These are phyloP conservation scores for Pyrgus malvae DNA, from an alignment of 2,888 invertebrate genomes.

Conservation along the genomic window DNA sequence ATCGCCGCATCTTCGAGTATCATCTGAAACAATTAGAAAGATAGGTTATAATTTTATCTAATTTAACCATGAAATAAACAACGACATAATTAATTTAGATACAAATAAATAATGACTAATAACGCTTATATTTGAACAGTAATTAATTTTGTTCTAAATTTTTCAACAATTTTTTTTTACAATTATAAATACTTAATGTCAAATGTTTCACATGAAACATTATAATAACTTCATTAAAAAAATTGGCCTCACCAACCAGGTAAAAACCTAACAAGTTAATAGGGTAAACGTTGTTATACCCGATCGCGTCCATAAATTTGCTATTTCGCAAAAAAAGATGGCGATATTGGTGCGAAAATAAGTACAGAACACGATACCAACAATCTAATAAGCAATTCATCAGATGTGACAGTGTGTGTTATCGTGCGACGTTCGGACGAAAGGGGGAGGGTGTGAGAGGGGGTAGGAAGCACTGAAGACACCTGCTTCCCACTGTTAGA, in stretches of 20 bases:
- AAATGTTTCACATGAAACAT: neutral
- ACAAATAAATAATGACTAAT: too few relatives aligned
- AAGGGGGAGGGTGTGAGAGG: conserved; percentile 24
- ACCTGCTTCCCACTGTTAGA: conserved; percentile 63
- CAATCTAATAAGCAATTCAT: conserved; percentile 77
- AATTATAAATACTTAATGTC: too few relatives aligned
- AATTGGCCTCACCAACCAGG: conserved; percentile 8
- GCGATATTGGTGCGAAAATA: conserved; percentile 56
- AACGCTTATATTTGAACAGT: too few relatives aligned
- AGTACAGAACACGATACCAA: conserved; percentile 56
- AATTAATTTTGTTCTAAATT: too few relatives aligned
- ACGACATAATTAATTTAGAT: too few relatives aligned
- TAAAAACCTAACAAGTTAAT: conserved; percentile 46
- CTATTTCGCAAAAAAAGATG: conserved; percentile 46
- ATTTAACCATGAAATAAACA: too few relatives aligned
- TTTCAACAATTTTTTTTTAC: too few relatives aligned
- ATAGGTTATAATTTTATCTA: conserved; percentile 25
- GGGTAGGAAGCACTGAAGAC: conserved; percentile 40
- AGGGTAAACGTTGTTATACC: conserved; percentile 43
- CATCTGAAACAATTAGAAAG: conserved; percentile 67
- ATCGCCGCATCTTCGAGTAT: conserved; percentile 62
- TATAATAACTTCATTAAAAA: neutral
- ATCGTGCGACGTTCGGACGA: conserved; percentile 46
- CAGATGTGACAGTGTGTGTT: conserved; percentile 75
- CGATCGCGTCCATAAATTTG: conserved; percentile 43